phyloP scores from a whole-genome alignment of 2,888 invertebrate species.

The Brachylomia viminalis region DNA sequence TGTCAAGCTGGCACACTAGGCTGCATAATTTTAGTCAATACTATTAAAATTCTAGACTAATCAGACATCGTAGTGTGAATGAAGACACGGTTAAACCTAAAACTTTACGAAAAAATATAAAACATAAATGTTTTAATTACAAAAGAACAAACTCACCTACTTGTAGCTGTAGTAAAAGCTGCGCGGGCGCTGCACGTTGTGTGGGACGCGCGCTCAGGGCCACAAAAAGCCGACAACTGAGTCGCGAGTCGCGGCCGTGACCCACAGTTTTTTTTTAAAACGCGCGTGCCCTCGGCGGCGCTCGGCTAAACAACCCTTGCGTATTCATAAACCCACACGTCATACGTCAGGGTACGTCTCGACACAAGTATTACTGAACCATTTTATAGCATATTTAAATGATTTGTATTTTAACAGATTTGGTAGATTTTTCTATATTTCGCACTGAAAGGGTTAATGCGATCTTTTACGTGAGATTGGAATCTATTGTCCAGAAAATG shows the following conservation, averaged over 20 bases:
- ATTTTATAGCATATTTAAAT: slow-evolving; percentile 52
- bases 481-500: slow-evolving; percentile 10
- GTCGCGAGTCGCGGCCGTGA: slow-evolving; percentile 71
- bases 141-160: slow-evolving; percentile 67
- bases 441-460: slow-evolving; percentile 24
- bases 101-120: not conserved
- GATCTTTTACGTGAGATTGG: not conserved
- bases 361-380: slow-evolving; percentile 45
- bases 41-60: not conserved
- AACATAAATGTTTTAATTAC: not conserved
- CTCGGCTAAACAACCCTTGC: slow-evolving; percentile 85
- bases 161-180: slow-evolving; percentile 48
- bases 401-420: slow-evolving; percentile 45
- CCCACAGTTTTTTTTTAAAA: slow-evolving; percentile 83
- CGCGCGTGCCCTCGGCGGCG: slow-evolving; percentile 82
- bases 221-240: slow-evolving; percentile 83
- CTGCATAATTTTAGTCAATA: not conserved
- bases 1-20: slow-evolving; percentile 5
- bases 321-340: slow-evolving; percentile 84
- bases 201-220: slow-evolving; percentile 76
- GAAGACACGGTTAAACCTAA: not conserved
- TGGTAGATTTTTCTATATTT: not conserved
- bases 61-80: not conserved
- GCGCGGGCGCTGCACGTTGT: slow-evolving; percentile 75
- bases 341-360: slow-evolving; percentile 64